Conservation (phyloP, 2,888 invertebrate species). For the Ormyrus nitidulus region DNA sequence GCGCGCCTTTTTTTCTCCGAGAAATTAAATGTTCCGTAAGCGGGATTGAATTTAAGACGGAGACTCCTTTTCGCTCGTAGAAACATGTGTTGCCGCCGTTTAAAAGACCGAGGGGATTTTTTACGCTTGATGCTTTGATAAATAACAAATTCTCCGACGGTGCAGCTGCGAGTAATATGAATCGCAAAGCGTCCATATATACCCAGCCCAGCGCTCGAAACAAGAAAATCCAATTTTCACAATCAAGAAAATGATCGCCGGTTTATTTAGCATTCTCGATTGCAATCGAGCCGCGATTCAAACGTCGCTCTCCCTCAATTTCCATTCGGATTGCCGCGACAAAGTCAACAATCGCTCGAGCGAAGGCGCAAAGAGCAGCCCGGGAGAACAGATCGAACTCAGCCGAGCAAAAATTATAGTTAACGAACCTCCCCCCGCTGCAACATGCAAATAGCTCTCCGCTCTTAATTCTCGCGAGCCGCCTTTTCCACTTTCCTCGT, state of each 20-base stretch:
- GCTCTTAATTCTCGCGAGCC: conserved; percentile 17
- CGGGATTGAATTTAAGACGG: background rate
- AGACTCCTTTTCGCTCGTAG: background rate
- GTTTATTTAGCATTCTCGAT: conserved; percentile 18
- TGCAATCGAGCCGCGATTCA: conserved; percentile 33
- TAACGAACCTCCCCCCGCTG: conserved; percentile 24
- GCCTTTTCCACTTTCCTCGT: background rate
- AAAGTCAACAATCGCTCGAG: conserved; percentile 17
- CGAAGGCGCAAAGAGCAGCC: conserved; percentile 10
- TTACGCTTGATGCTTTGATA: too few species aligned
- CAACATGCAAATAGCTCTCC: conserved; percentile 18
- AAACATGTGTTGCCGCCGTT: too few species aligned
- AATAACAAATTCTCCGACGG: too few species aligned
- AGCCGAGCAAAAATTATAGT: conserved; percentile 27
- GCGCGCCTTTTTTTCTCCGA: background rate
- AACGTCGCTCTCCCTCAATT: conserved; percentile 12
- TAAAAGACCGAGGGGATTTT: too few species aligned
- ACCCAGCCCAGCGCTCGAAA: too few species aligned
- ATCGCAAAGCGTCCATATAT: too few species aligned
- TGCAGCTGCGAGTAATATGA: too few species aligned
- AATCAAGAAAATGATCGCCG: conserved; percentile 1
- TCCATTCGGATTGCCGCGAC: background rate
- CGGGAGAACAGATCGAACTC: background rate
- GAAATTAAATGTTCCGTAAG: conserved; percentile 12
- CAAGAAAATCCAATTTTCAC: background rate